These are phyloP conservation scores for Ammodytes marinus DNA, from an alignment of 2,113 vertebrate genomes.

Conservation along the genomic window DNA sequence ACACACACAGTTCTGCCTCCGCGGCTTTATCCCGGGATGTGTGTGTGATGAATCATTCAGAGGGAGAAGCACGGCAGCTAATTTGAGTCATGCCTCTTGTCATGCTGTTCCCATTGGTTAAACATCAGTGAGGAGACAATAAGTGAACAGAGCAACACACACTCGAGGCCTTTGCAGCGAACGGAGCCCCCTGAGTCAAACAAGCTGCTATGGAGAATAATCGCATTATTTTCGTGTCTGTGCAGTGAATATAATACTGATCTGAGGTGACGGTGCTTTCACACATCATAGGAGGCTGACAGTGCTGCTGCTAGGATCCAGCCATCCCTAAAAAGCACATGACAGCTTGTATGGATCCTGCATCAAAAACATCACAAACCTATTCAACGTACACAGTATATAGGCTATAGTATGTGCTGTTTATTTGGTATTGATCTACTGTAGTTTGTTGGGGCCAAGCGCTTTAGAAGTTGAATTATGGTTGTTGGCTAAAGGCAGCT, in stretches of 20 bases:
- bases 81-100: conserved; percentile 62
- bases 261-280: conserved; percentile 49
- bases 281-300: neutral
- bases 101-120: conserved; percentile 58
- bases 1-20: neutral
- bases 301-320: conserved; percentile 6
- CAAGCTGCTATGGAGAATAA: conserved; percentile 44
- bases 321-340: neutral
- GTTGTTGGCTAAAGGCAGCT: too few species aligned
- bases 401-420: too few species aligned
- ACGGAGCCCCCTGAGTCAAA: conserved; percentile 1
- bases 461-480: too few species aligned
- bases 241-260: conserved; percentile 35
- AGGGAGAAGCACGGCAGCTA: conserved; percentile 40
- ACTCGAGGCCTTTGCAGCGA: neutral
- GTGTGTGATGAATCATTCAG: conserved; percentile 59
- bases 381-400: too few species aligned
- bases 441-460: too few species aligned
- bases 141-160: neutral
- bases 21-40: neutral
- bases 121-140: conserved; percentile 35
- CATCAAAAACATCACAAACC: too few species aligned
- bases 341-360: neutral
- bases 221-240: conserved; percentile 40
- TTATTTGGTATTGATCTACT: too few species aligned